Evolutionary conservation across 2,797 vertebrate genomes (phyloP).

Genomic region (Hydrolagus colliei): DNA sequence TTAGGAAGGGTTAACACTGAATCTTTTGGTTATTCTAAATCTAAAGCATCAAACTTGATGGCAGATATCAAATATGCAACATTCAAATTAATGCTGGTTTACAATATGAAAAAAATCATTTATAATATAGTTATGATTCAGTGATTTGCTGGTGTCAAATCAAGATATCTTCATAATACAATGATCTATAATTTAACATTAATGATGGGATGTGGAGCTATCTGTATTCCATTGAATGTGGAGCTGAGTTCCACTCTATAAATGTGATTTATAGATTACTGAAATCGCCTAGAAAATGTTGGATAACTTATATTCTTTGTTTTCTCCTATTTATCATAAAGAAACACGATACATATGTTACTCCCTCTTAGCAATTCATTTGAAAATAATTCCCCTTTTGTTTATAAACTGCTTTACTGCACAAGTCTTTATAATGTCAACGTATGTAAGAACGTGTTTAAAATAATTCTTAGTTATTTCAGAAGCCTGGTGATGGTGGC

Average conservation of each 20-base stretch:
- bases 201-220: neutral
- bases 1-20: neutral
- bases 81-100: constrained; percentile 12
- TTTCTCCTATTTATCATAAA: constrained; percentile 9
- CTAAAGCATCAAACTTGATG: neutral
- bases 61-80: neutral
- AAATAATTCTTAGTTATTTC: neutral
- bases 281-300: neutral
- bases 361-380: neutral
- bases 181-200: constrained; percentile 27
- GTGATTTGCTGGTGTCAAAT: neutral
- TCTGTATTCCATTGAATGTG: neutral
- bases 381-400: neutral
- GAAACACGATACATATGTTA: neutral
- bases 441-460: neutral
- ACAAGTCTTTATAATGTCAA: neutral
- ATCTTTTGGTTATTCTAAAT: neutral
- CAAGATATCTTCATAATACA: constrained; percentile 21
- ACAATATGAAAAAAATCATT: constrained; percentile 6
- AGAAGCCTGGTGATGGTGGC: no score
- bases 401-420: constrained; percentile 5
- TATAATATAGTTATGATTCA: constrained; percentile 18
- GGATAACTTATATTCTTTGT: neutral
- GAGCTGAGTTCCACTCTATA: constrained; percentile 13
- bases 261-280: constrained; percentile 9